Evolutionary conservation across 2,888 invertebrate genomes (phyloP).

Genomic region (Dorcus parallelipipedus): DNA sequence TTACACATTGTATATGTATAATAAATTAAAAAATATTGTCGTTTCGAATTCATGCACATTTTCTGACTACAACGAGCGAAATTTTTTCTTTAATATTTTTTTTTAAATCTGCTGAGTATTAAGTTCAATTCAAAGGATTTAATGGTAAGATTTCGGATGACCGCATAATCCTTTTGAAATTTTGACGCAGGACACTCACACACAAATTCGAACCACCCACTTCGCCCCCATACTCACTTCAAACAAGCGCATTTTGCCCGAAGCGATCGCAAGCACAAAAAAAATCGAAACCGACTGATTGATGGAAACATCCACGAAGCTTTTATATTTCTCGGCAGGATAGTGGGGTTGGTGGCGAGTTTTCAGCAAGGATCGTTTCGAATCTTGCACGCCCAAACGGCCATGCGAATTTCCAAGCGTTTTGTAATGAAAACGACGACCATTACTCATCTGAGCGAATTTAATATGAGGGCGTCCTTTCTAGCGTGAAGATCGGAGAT

Average conservation of each 20-base stretch:
- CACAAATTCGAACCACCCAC: too few species aligned
- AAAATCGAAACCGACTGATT: conserved; percentile 18
- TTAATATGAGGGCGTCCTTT: conserved; percentile 37
- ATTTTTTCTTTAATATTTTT: too few species aligned
- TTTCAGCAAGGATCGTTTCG: conserved; percentile 38
- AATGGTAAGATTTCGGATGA: too few species aligned
- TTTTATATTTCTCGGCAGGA: conserved; percentile 24
- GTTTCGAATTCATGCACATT: too few species aligned
- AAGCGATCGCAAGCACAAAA: conserved; percentile 9
- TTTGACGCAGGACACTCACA: too few species aligned
- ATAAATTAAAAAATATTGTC: too few species aligned
- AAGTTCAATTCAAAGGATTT: too few species aligned
- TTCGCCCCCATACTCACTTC: conserved; percentile 13
- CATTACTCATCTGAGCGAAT: conserved; percentile 33
- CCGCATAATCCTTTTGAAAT: too few species aligned
- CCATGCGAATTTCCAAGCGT: conserved; percentile 25
- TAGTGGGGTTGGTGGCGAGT: conserved; percentile 30
- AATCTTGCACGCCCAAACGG: conserved; percentile 31
- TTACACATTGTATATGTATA: too few species aligned
- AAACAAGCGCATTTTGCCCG: conserved; percentile 14
- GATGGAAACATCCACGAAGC: conserved; percentile 16
- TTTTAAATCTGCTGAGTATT: too few species aligned
- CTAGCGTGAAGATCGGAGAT: conserved; percentile 47
- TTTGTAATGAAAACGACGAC: conserved; percentile 23
- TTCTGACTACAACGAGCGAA: too few species aligned